Evolutionary conservation across 2,797 vertebrate genomes (phyloP).

Genomic region (Prionace glauca): DNA sequence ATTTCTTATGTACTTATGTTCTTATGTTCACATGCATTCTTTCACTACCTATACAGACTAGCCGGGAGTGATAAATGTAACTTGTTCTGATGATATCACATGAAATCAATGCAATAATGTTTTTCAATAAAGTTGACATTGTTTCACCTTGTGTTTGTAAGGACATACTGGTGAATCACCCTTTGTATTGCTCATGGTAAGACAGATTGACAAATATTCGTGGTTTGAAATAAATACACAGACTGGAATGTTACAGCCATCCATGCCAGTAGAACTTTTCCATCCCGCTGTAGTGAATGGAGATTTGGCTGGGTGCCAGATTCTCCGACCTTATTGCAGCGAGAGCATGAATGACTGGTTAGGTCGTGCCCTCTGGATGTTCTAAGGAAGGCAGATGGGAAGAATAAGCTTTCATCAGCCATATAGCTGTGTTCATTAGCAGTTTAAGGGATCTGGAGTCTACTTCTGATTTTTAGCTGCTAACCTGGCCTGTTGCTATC

Average conservation of each 20-base stretch:
- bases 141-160: background rate
- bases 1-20: no score
- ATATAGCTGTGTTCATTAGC: background rate
- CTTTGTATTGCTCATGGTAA: background rate
- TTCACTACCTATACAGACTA: background rate
- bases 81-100: background rate
- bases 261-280: no score
- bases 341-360: no score
- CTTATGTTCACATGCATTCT: background rate
- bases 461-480: background rate
- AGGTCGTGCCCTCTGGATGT: background rate
- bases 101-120: background rate
- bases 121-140: background rate
- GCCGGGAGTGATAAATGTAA: background rate
- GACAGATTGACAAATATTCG: background rate
- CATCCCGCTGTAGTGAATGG: no score
- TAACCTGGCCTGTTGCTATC: background rate
- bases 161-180: background rate
- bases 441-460: background rate
- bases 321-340: no score
- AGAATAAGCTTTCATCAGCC: background rate
- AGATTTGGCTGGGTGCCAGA: no score
- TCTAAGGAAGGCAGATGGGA: background rate
- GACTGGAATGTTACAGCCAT: no score
- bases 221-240: background rate